Evolutionary conservation across 1,140 invertebrate species (phyloP).

Genomic region (Nasonia longicornis): DNA sequence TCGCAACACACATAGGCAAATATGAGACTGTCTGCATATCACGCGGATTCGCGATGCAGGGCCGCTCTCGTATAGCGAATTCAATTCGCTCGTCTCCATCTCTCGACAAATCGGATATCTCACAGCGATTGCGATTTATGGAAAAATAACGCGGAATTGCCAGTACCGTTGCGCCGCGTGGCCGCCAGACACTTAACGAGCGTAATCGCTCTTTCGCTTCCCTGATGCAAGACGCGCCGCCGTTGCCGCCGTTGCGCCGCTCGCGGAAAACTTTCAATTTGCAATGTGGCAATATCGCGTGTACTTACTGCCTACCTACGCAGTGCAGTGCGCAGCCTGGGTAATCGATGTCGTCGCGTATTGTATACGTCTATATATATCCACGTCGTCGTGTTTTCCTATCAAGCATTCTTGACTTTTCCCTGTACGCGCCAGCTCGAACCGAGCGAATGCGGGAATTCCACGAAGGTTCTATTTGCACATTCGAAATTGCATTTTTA

Average conservation of each 20-base stretch:
- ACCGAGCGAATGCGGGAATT: neutral
- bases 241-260: neutral
- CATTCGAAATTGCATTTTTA: neutral
- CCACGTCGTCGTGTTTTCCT: neutral
- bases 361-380: neutral
- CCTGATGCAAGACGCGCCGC: conserved; percentile 11
- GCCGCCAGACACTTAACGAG: conserved; percentile 14
- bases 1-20: too few species aligned
- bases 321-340: neutral
- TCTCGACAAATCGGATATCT: conserved; percentile 13
- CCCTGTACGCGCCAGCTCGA: neutral
- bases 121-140: neutral
- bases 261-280: conserved; percentile 34
- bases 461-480: neutral
- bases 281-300: conserved; percentile 18
- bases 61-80: neutral
- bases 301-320: conserved; percentile 17
- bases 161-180: conserved; percentile 10
- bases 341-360: neutral
- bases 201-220: conserved; percentile 18
- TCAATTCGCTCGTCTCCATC: neutral
- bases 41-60: neutral
- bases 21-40: too few species aligned
- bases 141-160: conserved; percentile 24
- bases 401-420: neutral